Conservation (phyloP, 2,797 vertebrate genomes). For the Psittacula echo region DNA sequence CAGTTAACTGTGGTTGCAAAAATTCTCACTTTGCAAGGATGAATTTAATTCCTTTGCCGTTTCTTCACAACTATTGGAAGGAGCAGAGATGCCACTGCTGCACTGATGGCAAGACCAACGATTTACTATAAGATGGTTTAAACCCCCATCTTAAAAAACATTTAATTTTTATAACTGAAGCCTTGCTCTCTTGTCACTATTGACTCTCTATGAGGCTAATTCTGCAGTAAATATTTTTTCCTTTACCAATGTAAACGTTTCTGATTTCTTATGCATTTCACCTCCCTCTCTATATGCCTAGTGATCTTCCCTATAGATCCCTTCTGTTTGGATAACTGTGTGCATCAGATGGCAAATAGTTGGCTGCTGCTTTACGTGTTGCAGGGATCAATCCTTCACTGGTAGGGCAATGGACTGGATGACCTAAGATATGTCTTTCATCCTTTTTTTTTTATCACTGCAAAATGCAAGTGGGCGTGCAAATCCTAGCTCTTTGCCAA, state of each 20-base stretch:
- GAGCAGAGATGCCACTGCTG: neutral
- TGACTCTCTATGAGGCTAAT: conserved; percentile 60
- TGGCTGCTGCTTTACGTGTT: conserved; percentile 56
- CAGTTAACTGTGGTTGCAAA: neutral
- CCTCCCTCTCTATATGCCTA: conserved; percentile 2
- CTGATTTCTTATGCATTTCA: conserved; percentile 54
- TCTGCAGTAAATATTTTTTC: conserved; percentile 67
- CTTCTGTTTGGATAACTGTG: conserved; percentile 47
- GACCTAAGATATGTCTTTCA: conserved; percentile 61
- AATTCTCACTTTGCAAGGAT: neutral
- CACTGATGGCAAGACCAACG: neutral
- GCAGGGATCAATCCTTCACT: conserved; percentile 54
- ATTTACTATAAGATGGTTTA: neutral
- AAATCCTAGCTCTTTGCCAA: conserved; percentile 66
- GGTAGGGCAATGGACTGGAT: conserved; percentile 36
- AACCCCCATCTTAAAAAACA: neutral
- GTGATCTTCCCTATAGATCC: conserved; percentile 55
- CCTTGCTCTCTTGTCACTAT: conserved; percentile 22
- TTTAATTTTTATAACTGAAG: conserved; percentile 34
- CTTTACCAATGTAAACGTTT: conserved; percentile 53
- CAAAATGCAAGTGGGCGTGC: conserved; percentile 68
- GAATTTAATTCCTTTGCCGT: neutral
- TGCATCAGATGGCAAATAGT: conserved; percentile 52
- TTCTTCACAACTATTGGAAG: neutral
- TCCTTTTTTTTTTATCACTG: conserved; percentile 67